Base-by-base conservation (phyloP, 1,140 invertebrate genomes). In the Drosophila prosaltans region DNA sequence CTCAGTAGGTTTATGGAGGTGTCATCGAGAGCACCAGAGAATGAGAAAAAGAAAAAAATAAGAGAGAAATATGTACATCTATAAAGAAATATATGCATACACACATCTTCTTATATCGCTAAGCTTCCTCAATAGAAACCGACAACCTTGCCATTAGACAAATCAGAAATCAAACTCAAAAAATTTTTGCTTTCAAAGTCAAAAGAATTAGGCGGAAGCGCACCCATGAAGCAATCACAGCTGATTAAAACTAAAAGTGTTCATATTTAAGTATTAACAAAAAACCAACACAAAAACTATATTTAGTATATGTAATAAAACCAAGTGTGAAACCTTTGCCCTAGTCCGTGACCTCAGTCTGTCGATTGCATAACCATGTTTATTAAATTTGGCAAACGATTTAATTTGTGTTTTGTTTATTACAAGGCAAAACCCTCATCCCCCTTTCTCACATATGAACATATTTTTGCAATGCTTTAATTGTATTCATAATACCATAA, bases 111-210 rank as follows among this genome's bases (percentile, higher is more conserved):
- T 36, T 36, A 36, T 7, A 36, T 24, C 45, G 60, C 60, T 75
- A 70, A 36, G 32, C 45, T 28, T 65, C 32, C 54, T 32, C 5
- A 32, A 32, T 16, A 69, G 51, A 75, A 69, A 66, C 67, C 45
- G 40, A 39, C 67, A 74, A 68, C 83, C 83, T 89, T 83, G 84
- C 54, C 40, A 24, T 51, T 51, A 51, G 69, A 76, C 69, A 71
- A 86, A 86, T 86, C 71, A 80, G 77, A 80, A 86, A 81, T 69
- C 85, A 78, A 81, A 74, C 61, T 54, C 66, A 55, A 40, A 51
- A 61, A 72, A 64, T 60, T 55, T 16, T 36, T 36, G 24, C 11
- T 9, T 51, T 80, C 74, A 76, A 76, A 76, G 74, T 74, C 66
- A 64, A 66, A 80, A 59, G 60, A 59, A 66, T 79, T 9, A 63